A percentile compares a stretch with the other conserved stretches of the same genome.
Evolutionary conservation across 2,888 invertebrate genomes (phyloP).

Genomic region (Lasioglossum lativentre): DNA sequence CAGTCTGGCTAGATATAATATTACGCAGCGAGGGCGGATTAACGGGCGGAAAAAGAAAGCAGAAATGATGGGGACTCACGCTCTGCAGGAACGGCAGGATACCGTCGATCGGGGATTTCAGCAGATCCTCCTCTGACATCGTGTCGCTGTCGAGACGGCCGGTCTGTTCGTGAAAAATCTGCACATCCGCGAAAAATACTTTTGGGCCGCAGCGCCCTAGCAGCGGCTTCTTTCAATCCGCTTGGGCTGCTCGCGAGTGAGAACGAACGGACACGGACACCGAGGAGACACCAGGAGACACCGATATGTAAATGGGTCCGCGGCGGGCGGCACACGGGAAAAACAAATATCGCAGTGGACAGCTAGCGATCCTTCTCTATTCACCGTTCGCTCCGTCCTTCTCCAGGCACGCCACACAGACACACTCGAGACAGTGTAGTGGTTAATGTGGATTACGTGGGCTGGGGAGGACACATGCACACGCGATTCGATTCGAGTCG

Average conservation of each 20-base stretch:
- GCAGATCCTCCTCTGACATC: constrained; percentile 88
- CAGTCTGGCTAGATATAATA: neutral
- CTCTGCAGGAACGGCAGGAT: constrained; percentile 92
- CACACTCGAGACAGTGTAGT: neutral
- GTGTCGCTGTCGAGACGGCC: constrained; percentile 66
- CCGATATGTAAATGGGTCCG: constrained; percentile 31
- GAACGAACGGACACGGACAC: constrained; percentile 7
- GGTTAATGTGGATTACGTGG: constrained; percentile 11
- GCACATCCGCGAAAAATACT: constrained; percentile 56
- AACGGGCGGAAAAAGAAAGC: neutral
- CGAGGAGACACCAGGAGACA: neutral
- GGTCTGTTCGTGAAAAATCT: constrained; percentile 16
- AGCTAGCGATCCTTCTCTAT: neutral
- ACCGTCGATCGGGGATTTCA: constrained; percentile 91
- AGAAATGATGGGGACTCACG: constrained; percentile 86
- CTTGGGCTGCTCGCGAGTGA: neutral
- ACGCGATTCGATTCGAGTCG: neutral
- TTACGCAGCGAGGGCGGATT: neutral
- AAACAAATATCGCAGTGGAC: constrained; percentile 46
- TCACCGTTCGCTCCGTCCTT: neutral
- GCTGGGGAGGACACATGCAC: neutral
- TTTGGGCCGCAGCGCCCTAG: constrained; percentile 36
- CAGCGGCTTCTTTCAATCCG: constrained; percentile 22
- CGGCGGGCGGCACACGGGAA: constrained; percentile 45
- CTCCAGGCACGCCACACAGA: neutral